Conservation (phyloP, 2,888 invertebrate species). For the Amiota mariae region DNA sequence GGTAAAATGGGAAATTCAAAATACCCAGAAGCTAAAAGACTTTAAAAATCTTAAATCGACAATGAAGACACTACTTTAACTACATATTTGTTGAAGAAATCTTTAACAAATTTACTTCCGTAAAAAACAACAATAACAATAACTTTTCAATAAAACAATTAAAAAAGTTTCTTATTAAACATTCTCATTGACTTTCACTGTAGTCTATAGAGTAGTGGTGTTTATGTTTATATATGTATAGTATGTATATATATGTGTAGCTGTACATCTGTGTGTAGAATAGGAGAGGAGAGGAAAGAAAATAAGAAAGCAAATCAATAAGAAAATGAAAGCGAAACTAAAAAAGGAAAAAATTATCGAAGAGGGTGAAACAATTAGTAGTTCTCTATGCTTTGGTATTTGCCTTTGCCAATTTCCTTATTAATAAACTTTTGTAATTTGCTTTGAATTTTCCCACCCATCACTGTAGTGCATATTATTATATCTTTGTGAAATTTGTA, state of each 20-base stretch:
- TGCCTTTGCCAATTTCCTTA: constrained; percentile 18
- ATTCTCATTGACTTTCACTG: constrained; percentile 14
- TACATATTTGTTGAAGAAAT: no score
- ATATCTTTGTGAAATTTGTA: no score
- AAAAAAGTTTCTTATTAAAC: constrained; percentile 17
- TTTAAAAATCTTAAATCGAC: no score
- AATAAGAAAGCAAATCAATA: background rate
- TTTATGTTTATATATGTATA: background rate
- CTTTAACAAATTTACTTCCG: no score
- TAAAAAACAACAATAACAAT: background rate
- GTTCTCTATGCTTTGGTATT: background rate
- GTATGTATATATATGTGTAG: background rate
- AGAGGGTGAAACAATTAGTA: background rate
- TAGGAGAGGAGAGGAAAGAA: no score
- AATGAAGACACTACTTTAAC: no score
- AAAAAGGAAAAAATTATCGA: background rate
- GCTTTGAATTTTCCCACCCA: background rate
- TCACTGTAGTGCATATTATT: no score
- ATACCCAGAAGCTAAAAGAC: no score
- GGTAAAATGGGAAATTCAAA: no score
- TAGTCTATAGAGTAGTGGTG: no score
- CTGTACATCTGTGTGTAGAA: background rate
- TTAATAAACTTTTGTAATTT: constrained; percentile 23
- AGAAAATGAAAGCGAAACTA: background rate
- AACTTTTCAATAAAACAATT: constrained; percentile 23